Percentiles rank a stretch among this genome's conserved stretches.
These are phyloP conservation scores for Melanotaenia trifasciata DNA, from an alignment of 2,797 vertebrate species.

Conservation along the genomic window DNA sequence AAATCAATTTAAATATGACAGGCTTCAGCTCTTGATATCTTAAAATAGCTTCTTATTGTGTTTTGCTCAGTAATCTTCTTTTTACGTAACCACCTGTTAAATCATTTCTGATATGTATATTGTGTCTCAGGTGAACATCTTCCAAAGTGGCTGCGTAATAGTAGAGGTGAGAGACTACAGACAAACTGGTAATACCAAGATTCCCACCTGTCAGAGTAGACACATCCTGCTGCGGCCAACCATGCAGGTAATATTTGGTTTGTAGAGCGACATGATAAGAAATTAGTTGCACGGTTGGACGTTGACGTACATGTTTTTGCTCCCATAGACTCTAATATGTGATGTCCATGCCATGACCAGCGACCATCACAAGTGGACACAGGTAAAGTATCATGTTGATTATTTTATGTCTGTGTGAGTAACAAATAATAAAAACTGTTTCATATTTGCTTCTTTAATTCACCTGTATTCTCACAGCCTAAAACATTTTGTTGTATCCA, in stretches of 20 bases:
- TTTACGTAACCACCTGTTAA: neutral
- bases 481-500: neutral
- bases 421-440: neutral
- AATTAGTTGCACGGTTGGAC: neutral
- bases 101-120: slow-evolving; percentile 2
- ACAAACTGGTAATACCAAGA: slow-evolving; percentile 94
- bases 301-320: slow-evolving; percentile 1
- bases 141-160: slow-evolving; percentile 98
- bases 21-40: neutral
- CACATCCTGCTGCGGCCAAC: slow-evolving; percentile 95
- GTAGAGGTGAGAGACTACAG: slow-evolving; percentile 97
- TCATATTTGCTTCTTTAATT: neutral
- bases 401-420: neutral
- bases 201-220: slow-evolving; percentile 93
- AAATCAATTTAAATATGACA: too few relatives aligned
- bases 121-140: slow-evolving; percentile 94
- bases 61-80: neutral
- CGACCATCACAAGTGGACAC: slow-evolving; percentile 99
- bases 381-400: slow-evolving; percentile 80
- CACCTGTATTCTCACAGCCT: neutral
- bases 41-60: neutral
- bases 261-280: neutral
- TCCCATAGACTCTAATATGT: slow-evolving; percentile 88
- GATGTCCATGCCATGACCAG: slow-evolving; percentile 98
- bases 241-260: slow-evolving; percentile 88